Evolutionary conservation across 2,797 vertebrate species (phyloP).

Genomic region (Scolopax bukidnonensis): DNA sequence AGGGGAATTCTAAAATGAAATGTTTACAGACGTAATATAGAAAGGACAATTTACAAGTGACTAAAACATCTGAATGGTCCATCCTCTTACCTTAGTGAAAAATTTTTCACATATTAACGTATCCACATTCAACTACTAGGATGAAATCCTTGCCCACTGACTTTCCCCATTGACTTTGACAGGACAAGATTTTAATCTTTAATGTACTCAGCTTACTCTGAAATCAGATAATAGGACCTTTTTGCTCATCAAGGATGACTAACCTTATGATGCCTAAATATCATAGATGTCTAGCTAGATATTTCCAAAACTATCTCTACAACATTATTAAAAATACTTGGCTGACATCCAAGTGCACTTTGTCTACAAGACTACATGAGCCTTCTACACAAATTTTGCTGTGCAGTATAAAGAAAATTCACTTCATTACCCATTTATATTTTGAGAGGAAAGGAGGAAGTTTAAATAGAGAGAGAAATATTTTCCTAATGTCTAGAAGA

Average conservation of each 20-base stretch:
- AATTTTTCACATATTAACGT: not conserved
- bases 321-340: not conserved
- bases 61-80: not conserved
- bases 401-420: not conserved
- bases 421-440: not conserved
- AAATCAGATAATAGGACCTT: constrained; percentile 5
- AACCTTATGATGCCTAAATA: not conserved
- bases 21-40: not conserved
- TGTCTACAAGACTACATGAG: not conserved
- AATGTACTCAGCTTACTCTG: not conserved
- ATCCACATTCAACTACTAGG: not conserved
- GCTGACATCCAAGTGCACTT: not conserved
- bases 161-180: not conserved
- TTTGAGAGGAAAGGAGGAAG: not conserved
- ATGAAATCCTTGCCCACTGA: not conserved
- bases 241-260: not conserved
- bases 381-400: not conserved
- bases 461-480: not conserved
- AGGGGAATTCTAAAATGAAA: not conserved
- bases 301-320: not conserved
- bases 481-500: not conserved
- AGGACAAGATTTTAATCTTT: constrained; percentile 1
- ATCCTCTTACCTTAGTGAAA: not conserved
- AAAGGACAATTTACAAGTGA: not conserved
- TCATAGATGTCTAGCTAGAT: not conserved